Conservation (phyloP, 2,113 vertebrate species). For the Falcunculus frontatus region DNA sequence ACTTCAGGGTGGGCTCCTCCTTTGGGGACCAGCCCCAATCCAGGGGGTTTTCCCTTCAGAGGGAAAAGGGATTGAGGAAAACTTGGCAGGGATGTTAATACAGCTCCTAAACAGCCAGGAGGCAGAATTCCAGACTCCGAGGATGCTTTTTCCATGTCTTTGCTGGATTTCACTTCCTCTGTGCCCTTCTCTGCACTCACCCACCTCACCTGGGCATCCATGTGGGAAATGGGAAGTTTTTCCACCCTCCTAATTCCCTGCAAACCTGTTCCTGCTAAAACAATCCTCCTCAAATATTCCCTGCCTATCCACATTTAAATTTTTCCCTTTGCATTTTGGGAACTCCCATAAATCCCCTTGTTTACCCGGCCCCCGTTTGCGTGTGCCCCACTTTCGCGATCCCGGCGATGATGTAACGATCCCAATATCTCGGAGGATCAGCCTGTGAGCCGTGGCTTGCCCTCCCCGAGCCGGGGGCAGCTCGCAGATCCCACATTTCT, state of each 20-base stretch:
- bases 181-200: too few species aligned
- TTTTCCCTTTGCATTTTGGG: too few species aligned
- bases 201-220: background rate
- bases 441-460: background rate
- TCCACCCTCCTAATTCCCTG: rapidly evolving
- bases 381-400: background rate
- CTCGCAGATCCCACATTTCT: background rate
- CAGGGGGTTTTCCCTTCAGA: background rate
- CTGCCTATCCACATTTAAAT: rapidly evolving
- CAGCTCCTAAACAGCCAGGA: background rate
- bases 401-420: too few species aligned
- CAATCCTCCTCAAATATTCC: rapidly evolving
- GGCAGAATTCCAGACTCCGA: background rate
- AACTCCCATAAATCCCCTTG: background rate
- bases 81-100: rapidly evolving
- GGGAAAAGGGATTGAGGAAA: background rate
- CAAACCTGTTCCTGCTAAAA: background rate
- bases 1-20: background rate
- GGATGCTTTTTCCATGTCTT: rapidly evolving
- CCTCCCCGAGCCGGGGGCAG: background rate
- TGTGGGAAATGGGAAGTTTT: rapidly evolving
- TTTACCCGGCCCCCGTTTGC: background rate
- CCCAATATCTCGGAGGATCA: background rate
- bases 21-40: background rate
- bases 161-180: background rate